Base-by-base conservation (phyloP, 2,797 vertebrate species). In the Anabacerthia variegaticeps region DNA sequence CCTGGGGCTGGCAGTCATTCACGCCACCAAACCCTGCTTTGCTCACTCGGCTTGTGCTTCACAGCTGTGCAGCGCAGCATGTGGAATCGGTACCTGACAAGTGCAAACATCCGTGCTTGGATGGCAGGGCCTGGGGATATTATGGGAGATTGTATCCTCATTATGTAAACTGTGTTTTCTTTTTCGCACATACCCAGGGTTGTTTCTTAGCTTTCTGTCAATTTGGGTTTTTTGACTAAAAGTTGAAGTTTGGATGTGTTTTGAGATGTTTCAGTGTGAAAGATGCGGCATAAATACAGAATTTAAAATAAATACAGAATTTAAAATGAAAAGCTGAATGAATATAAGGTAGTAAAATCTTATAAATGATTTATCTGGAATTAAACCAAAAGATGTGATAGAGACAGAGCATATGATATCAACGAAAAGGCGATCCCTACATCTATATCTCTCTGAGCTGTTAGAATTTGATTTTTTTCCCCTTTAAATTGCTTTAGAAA, bases 401-500 rank as follows among this genome's bases (percentile, higher is more conserved):
- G 11, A 73, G 43, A 19, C 16, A 26, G 85, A 76, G 55, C 51
- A 51, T 36, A 41, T 27, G 59, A 26, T 43, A 54, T 39, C 56
- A 90, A 66, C 44, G 41, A 74, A 89, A 90, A 92, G 44, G 39
- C 56, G 79, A 43, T 43, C 61, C 26, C 30, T 91, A 28, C 11
- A 14, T 80, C 88, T 92, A 26, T n/a, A 39, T 82, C 74, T 84
- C 16, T 91, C 48, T 71, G 59, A 93, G 61, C 48, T 63, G 39
- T 71, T 82, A 36, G 16, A 88, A 71, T 95, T 83, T 54, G 52
- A 73, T 88, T 93, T 71, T 71, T 66, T 44, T 83, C 66, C 39
- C 26, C 14, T 73, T 41, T 62, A 95, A 93, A 92, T 96, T 96
- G 52, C 55, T 89, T 96, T 95, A 94, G 78, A 78, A 87, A 87